Evolutionary conservation across 2,113 vertebrate species (phyloP).

Genomic region (human (Homo sapiens)): GRCh38 chr1:201381001-201381500

Average conservation of each 20-base stretch:
- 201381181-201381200: background rate
- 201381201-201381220: background rate
- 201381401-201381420: no score
- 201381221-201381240: conserved; percentile 45
- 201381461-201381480: background rate
- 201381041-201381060: background rate
- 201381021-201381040: no score
- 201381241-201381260: conserved; percentile 56
- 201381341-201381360: background rate
- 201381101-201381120: background rate
- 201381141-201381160: accelerated
- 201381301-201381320: background rate
- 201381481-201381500: background rate
- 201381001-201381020: background rate
- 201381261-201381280: background rate
- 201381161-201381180: background rate
- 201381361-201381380: accelerated
- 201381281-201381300: background rate
- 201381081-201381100: background rate
- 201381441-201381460: background rate
- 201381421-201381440: background rate
- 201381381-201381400: background rate
- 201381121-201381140: accelerated
- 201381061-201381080: no score
- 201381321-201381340: background rate